Evolutionary conservation across 2,797 vertebrate genomes (phyloP).

Genomic region (Lerista edwardsae): DNA sequence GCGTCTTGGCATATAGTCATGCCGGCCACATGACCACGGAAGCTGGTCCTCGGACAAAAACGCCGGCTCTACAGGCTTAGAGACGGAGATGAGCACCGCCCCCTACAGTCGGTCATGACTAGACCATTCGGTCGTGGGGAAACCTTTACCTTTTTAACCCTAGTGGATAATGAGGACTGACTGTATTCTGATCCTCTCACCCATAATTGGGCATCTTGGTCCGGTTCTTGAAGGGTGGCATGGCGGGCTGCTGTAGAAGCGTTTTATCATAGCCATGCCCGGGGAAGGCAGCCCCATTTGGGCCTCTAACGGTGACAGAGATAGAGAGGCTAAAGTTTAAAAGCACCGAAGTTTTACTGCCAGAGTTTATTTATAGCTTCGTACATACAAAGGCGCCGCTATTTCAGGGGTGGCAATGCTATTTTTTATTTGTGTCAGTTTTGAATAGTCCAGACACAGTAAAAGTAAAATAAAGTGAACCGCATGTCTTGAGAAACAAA

Average conservation of each 20-base stretch:
- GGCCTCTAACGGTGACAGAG: constrained; percentile 68
- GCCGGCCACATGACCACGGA: too few relatives aligned
- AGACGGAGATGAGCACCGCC: too few relatives aligned
- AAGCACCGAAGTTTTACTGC: constrained; percentile 70
- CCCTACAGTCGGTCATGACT: too few relatives aligned
- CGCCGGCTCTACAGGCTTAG: too few relatives aligned
- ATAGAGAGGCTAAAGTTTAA: constrained; percentile 72
- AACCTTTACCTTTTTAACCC: too few relatives aligned
- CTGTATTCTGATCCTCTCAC: background rate
- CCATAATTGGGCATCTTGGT: background rate
- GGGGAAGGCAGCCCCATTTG: constrained; percentile 59
- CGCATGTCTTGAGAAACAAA: constrained; percentile 66
- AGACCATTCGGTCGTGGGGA: too few relatives aligned
- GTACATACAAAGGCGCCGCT: constrained; percentile 67
- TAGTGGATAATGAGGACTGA: background rate
- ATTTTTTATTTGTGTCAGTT: constrained; percentile 75
- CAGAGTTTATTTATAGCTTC: constrained; percentile 72
- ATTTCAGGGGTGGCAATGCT: constrained; percentile 65
- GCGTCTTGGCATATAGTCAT: too few relatives aligned
- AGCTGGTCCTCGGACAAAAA: too few relatives aligned
- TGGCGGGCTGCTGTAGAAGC: constrained; percentile 54
- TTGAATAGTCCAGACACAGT: constrained; percentile 68
- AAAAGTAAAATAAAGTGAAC: constrained; percentile 77
- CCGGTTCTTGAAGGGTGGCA: constrained; percentile 19
- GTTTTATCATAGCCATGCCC: constrained; percentile 67